Base-by-base conservation (phyloP, 2,888 invertebrate species). In the Empis livida region DNA sequence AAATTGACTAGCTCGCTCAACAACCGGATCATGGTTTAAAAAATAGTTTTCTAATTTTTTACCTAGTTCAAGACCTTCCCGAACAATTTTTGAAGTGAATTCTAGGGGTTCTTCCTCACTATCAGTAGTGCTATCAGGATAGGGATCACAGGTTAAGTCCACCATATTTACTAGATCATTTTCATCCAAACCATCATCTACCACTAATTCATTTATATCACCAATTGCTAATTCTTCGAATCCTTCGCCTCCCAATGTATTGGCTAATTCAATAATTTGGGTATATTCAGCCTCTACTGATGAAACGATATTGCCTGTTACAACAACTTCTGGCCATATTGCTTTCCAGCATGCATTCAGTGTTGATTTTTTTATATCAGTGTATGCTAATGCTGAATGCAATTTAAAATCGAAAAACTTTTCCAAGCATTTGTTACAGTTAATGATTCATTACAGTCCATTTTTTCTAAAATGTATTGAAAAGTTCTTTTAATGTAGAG, bases 331-430 rank as follows among this genome's bases (percentile, higher is more conserved):
- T 10, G 31, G 31, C 31, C 31, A 31, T 31, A 31, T 31, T 31
- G 10, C 3, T 31, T 31, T 31, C 31, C 31, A 31, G 31, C 10
- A 31, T 31, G 5, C 20, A 20, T 20, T 20, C 20, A 3, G 20
- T 20, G 20, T 20, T 20, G 20, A 20, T 20, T 20, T 20, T 48
- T 51, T 53, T 38, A 57, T 46, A 53, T 52, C 39, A 52, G 42
- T 23, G 48, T 50, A 35, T 31, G 30, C 45, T 45, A 20, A 11
- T 16, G 45, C n/a, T 40, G 32, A 32, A 30, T 31, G 31, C 31
- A 31, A 31, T 31, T 13, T 13, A 31, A 11, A 31, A 31, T 31
- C 3, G 31, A 31, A 31, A 31, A 31, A 31, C 9, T 8, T 31
- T 31, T 31, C 31, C 31, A 31, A 31, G 31, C 31, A 13, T 31